These are phyloP conservation scores for Diachrysia chrysitis DNA, from an alignment of 2,888 invertebrate species.

Conservation along the genomic window DNA sequence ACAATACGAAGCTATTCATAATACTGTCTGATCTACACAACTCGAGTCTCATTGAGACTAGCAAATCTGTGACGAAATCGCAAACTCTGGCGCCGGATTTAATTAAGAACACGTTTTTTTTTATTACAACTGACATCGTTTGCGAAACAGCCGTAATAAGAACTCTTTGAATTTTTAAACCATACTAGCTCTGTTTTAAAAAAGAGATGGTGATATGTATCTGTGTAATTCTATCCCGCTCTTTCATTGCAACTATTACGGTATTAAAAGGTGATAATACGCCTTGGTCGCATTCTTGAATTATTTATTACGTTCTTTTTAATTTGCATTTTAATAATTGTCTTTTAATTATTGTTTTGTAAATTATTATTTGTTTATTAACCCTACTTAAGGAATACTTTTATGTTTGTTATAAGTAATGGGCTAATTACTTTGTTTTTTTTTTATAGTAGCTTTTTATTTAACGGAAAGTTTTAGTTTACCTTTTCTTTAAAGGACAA, in stretches of 20 bases:
- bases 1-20: background rate
- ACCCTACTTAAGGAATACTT: slow-evolving; percentile 16
- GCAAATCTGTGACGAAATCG: slow-evolving; percentile 47
- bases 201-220: background rate
- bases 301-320: slow-evolving; percentile 39
- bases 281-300: slow-evolving; percentile 33
- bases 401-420: slow-evolving; percentile 5
- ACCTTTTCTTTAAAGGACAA: too few species aligned
- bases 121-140: slow-evolving; percentile 19
- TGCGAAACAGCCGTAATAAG: slow-evolving; percentile 23
- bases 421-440: background rate
- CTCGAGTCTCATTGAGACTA: slow-evolving; percentile 26
- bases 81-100: slow-evolving; percentile 46
- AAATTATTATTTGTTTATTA: slow-evolving; percentile 12
- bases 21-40: background rate
- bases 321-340: slow-evolving; percentile 29
- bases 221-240: background rate
- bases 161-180: background rate
- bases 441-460: background rate
- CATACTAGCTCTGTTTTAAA: background rate
- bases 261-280: background rate
- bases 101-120: slow-evolving; percentile 53
- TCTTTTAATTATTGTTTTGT: slow-evolving; percentile 7
- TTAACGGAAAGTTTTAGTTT: too few species aligned
- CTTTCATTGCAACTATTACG: background rate